These are phyloP conservation scores for Chionodraco myersi DNA, from an alignment of 2,113 vertebrate species.

Conservation along the genomic window DNA sequence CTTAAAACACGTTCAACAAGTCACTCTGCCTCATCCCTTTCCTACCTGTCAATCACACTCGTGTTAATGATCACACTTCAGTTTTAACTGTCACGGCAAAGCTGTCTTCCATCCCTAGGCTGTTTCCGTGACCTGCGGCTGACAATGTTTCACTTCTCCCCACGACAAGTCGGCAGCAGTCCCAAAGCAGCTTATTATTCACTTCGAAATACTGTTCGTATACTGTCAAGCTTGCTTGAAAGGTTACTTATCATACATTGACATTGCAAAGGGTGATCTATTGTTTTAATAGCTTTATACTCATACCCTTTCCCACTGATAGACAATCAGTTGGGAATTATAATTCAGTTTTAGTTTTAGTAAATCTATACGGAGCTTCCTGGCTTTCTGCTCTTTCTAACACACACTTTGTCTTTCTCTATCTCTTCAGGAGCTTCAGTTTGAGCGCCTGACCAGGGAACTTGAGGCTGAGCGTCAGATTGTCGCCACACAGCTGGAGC, in stretches of 20 bases:
- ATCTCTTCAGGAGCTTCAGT: slow-evolving; percentile 92
- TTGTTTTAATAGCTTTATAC: not conserved
- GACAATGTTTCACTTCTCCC: slow-evolving; percentile 4
- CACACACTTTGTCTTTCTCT: not conserved
- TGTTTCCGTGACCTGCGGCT: slow-evolving; percentile 30
- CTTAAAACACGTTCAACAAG: slow-evolving; percentile 35
- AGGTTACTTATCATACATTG: not conserved
- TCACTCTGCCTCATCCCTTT: slow-evolving; percentile 22
- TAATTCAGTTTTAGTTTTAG: too few species aligned
- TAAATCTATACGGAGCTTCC: not conserved
- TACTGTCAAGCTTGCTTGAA: not conserved
- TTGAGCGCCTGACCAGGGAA: slow-evolving; percentile 97
- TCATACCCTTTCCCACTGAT: not conserved
- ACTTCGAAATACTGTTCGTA: not conserved
- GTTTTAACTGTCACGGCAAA: slow-evolving; percentile 31
- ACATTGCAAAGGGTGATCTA: not conserved
- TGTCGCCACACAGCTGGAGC: slow-evolving; percentile 96
- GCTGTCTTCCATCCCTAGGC: slow-evolving; percentile 24
- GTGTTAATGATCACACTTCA: slow-evolving; percentile 38
- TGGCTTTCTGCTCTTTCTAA: not conserved
- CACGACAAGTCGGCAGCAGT: not conserved
- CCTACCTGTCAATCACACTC: slow-evolving; percentile 51
- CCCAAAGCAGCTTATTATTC: slow-evolving; percentile 1
- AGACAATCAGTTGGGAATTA: not conserved
- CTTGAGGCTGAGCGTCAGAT: slow-evolving; percentile 98